Conservation (phyloP, 2,113 vertebrate genomes). For the Syngnathus typhle region DNA sequence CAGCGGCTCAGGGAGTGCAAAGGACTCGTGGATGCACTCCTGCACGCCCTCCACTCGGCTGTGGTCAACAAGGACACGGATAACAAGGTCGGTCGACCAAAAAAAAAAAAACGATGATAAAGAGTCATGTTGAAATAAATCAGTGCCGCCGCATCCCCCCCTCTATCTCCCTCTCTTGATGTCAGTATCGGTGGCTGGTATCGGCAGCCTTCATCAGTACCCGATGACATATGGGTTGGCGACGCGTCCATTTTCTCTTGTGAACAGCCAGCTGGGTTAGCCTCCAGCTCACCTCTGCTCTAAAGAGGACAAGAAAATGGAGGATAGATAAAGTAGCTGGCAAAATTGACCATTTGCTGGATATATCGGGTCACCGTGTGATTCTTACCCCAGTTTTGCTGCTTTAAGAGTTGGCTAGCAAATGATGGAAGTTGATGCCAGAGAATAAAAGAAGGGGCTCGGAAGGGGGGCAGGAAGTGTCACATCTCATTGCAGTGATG, state of each 20-base stretch:
- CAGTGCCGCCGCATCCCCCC: too few species aligned
- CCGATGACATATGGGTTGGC: too few species aligned
- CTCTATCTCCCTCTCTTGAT: too few species aligned
- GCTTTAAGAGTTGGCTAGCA: neutral
- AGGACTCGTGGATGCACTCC: slow-evolving; percentile 88
- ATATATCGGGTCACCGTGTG: neutral
- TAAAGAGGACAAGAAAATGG: neutral
- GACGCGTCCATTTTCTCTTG: neutral
- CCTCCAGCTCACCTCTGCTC: neutral
- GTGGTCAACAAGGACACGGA: slow-evolving; percentile 92
- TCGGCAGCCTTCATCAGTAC: too few species aligned
- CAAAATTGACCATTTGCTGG: neutral
- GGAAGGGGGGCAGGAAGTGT: slow-evolving; percentile 4
- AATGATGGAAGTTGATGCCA: neutral
- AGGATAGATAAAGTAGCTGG: neutral
- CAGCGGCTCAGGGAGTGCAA: slow-evolving; percentile 89
- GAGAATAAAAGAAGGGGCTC: neutral
- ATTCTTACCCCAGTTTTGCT: neutral
- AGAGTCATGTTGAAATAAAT: too few species aligned
- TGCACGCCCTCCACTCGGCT: slow-evolving; percentile 89
- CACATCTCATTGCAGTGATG: slow-evolving; percentile 11
- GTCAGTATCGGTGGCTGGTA: too few species aligned
- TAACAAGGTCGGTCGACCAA: slow-evolving; percentile 79
- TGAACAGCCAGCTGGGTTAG: neutral
- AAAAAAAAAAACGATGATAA: too few species aligned